Evolutionary conservation across 2,113 vertebrate species (phyloP).

Genomic region (Hyperopisus bebe): DNA sequence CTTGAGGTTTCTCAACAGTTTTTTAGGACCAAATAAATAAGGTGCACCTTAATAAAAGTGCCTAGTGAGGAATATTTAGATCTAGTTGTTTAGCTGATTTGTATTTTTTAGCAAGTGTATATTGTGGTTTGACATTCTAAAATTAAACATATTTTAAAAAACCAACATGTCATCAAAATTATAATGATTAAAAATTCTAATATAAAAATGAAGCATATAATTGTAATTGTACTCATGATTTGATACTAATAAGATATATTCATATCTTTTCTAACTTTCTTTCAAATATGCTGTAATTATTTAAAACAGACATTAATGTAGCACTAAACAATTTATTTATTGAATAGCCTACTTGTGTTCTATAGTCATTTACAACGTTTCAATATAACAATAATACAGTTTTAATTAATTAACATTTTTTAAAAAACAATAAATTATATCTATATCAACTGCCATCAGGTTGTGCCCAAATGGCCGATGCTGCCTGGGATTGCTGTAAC

Average conservation of each 20-base stretch:
- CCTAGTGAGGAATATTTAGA: background rate
- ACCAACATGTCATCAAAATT: background rate
- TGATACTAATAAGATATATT: background rate
- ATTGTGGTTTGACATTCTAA: background rate
- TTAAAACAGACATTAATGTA: background rate
- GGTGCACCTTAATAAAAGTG: background rate
- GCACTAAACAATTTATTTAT: background rate
- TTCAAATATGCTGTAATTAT: background rate
- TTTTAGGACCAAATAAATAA: background rate
- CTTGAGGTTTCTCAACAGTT: background rate
- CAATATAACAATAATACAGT: background rate
- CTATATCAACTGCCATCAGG: background rate
- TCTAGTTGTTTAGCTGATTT: background rate
- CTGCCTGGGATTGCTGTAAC: background rate
- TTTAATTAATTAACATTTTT: background rate
- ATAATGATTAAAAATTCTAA: background rate
- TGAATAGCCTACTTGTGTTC: background rate
- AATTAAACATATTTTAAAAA: background rate
- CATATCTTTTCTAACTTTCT: background rate
- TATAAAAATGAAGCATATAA: background rate
- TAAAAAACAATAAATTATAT: background rate
- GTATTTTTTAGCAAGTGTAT: background rate
- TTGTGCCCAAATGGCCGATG: background rate
- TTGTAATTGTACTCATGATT: background rate
- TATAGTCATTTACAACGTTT: conserved; percentile 3